Conservation (phyloP, 2,888 invertebrate genomes). For the Ceraclea dissimilis region DNA sequence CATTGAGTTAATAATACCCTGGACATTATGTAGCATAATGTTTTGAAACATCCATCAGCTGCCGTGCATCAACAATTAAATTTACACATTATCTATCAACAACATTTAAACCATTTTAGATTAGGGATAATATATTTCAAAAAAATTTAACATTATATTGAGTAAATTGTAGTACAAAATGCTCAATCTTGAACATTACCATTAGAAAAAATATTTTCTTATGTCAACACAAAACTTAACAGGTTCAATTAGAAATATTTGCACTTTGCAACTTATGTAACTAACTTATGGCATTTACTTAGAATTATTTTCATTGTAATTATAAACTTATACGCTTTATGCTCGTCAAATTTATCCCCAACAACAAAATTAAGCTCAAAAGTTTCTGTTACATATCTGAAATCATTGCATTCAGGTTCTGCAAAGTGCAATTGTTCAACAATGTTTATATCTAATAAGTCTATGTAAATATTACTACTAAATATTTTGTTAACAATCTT, state of each 20-base stretch:
- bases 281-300: slow-evolving; percentile 8
- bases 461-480: slow-evolving; percentile 19
- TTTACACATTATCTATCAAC: background rate
- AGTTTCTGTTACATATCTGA: background rate
- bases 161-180: slow-evolving; percentile 5
- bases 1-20: slow-evolving; percentile 12
- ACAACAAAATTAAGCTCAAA: slow-evolving; percentile 2
- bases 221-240: slow-evolving; percentile 17
- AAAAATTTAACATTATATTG: background rate
- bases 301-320: background rate
- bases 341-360: background rate
- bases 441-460: slow-evolving; percentile 16
- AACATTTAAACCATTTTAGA: background rate
- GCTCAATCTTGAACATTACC: slow-evolving; percentile 11
- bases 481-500: slow-evolving; percentile 18
- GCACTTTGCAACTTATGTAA: slow-evolving; percentile 13
- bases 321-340: background rate
- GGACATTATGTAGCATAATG: slow-evolving; percentile 3
- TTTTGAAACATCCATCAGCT: slow-evolving; percentile 2
- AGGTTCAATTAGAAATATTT: slow-evolving; percentile 14
- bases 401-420: background rate
- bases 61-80: slow-evolving; percentile 5
- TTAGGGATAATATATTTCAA: background rate
- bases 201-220: slow-evolving; percentile 15
- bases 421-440: slow-evolving; percentile 23